These are phyloP conservation scores for Lophura nycthemera DNA, from an alignment of 2,113 vertebrate species.

Conservation along the genomic window DNA sequence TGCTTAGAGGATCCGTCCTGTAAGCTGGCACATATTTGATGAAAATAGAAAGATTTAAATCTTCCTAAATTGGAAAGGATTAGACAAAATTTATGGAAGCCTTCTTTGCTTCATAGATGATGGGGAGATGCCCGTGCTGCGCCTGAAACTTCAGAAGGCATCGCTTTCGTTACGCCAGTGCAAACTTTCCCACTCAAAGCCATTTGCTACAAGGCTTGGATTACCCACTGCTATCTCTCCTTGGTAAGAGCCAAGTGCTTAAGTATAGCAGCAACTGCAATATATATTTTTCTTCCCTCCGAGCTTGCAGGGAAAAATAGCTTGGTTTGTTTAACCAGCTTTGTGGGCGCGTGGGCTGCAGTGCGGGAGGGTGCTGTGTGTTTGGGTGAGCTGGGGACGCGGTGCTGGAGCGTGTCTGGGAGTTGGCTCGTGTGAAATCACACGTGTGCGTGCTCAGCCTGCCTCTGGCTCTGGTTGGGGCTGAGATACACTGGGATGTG, in stretches of 20 bases:
- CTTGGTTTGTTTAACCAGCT: background rate
- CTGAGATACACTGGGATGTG: background rate
- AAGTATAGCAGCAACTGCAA: background rate
- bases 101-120: background rate
- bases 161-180: rapidly evolving
- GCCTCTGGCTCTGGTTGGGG: background rate
- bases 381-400: background rate
- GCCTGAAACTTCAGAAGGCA: background rate
- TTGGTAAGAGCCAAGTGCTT: background rate
- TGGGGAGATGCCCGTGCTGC: rapidly evolving
- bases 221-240: background rate
- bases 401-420: background rate
- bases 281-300: background rate
- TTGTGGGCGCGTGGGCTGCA: background rate
- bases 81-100: background rate
- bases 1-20: background rate
- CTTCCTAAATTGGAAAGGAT: background rate
- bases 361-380: background rate
- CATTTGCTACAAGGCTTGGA: background rate
- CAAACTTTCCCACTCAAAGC: background rate
- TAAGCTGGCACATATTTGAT: background rate
- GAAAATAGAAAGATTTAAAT: background rate
- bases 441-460: rapidly evolving
- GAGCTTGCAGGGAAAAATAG: background rate
- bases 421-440: rapidly evolving